Evolutionary conservation across 35 echinoderm and acorn worm genomes (phyloP), one percentile per base, ranked within the genome.

Genomic region (Anneissia japonica): DNA sequence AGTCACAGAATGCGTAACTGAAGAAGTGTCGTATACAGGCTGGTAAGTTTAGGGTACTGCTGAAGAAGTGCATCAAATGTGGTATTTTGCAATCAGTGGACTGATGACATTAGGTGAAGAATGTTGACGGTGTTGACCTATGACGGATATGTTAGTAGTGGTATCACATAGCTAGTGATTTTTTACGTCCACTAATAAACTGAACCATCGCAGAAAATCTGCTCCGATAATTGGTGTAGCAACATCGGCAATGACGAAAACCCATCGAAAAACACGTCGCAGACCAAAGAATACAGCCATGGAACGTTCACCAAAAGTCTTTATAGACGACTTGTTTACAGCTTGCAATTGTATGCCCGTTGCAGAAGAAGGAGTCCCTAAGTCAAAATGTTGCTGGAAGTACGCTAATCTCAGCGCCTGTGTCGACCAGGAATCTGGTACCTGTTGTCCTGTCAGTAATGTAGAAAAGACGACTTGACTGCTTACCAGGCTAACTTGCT

Each of bases 161-260:
- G 40, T 43, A 43, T 43, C 40, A 43, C 40, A 43, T 43, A 43
- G 40, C 4, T 14, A 14, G 51, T 64, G 51, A 64, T 64, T 64
- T 64, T 64, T 64, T 19, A 12, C 51, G 19, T 64, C 51, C 51
- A 64, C 51, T 23, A 64, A 23, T 23, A 64, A 23, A 16, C 51
- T 23, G 26, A 64, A 64, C 51, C 51, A 64, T 64, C 51, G 51
- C 51, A 32, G 21, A 23, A 64, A 88, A 81, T 88, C 86, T 17
- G 86, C 86, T 16, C 86, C 86, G 28, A 88, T 81, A 32, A 88
- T 88, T 29, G 86, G 77, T 29, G 30, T 46, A n/a, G 46, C 12
- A 3, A 88, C 35, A 73, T 88, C 86, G 11, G 86, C 86, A 31
- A 81, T 38, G 3, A 88, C 51, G 36, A 88, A 88, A 38, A 88